Percentiles rank a stretch among this genome's conserved stretches.
Evolutionary conservation across 1,140 invertebrate genomes (phyloP).

Genomic region (Melanaphis sacchari): DNA sequence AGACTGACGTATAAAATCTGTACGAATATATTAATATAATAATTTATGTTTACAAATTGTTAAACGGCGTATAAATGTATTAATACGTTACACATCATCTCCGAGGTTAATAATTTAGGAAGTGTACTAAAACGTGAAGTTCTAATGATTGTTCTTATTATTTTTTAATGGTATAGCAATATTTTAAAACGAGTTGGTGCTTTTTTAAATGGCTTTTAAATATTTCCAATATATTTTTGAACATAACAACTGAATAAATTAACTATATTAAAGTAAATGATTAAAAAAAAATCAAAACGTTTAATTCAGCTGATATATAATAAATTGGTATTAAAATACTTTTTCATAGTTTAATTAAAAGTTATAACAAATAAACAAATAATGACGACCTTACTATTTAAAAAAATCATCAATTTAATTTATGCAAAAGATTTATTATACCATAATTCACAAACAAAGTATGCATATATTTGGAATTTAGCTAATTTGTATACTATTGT

Average conservation of each 20-base stretch:
- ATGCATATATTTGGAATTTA: background rate
- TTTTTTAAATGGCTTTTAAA: background rate
- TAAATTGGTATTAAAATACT: background rate
- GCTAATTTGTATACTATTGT: background rate
- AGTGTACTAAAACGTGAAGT: background rate
- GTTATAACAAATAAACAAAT: background rate
- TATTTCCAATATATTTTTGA: background rate
- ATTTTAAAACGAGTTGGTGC: background rate
- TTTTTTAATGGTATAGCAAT: background rate
- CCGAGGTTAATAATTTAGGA: background rate
- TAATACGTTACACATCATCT: background rate
- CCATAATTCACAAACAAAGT: background rate
- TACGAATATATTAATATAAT: background rate
- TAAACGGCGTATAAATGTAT: background rate
- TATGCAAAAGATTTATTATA: background rate
- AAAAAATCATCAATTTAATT: slow-evolving; percentile 7
- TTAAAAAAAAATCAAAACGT: background rate
- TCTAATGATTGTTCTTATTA: background rate
- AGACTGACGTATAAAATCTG: background rate
- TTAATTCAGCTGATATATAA: background rate
- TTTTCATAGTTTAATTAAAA: background rate
- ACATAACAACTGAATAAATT: background rate
- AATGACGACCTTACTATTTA: background rate
- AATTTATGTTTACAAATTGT: background rate
- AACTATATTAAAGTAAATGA: background rate